Percentiles rank a stretch among this genome's conserved stretches.
These are phyloP conservation scores for Monomorium pharaonis DNA, from an alignment of 1,140 invertebrate genomes.

Conservation along the genomic window DNA sequence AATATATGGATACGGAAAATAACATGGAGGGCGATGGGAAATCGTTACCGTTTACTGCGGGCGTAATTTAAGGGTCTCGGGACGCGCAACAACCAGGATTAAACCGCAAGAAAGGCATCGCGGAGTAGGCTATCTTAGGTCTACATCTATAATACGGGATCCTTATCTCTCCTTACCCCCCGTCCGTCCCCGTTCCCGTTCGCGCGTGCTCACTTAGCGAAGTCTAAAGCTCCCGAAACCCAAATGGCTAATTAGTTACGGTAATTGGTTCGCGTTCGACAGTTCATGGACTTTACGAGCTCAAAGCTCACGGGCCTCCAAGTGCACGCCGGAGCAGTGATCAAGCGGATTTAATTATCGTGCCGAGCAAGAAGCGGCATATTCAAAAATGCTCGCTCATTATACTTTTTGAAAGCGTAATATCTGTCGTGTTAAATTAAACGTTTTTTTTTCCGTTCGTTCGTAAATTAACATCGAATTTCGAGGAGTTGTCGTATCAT, in stretches of 20 bases:
- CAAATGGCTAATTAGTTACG: conserved; percentile 75
- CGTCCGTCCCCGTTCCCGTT: conserved; percentile 6
- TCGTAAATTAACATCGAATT: neutral
- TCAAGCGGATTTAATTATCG: conserved; percentile 72
- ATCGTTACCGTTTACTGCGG: conserved; percentile 8
- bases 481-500: neutral
- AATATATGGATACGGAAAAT: conserved; percentile 2
- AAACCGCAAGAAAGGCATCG: neutral
- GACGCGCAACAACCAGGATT: conserved; percentile 9
- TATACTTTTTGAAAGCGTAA: neutral
- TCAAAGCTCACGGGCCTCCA: conserved; percentile 62
- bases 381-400: neutral
- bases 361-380: conserved; percentile 46
- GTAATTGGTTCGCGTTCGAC: conserved; percentile 75
- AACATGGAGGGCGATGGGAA: neutral
- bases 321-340: conserved; percentile 32
- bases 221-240: conserved; percentile 63
- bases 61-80: conserved; percentile 17
- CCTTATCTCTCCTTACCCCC: neutral
- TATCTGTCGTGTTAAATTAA: neutral
- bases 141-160: conserved; percentile 5
- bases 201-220: conserved; percentile 46
- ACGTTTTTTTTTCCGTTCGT: neutral
- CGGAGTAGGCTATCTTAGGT: neutral
- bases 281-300: conserved; percentile 70